Conservation (phyloP, 2,888 invertebrate species). For the Synanthedon formicaeformis region DNA sequence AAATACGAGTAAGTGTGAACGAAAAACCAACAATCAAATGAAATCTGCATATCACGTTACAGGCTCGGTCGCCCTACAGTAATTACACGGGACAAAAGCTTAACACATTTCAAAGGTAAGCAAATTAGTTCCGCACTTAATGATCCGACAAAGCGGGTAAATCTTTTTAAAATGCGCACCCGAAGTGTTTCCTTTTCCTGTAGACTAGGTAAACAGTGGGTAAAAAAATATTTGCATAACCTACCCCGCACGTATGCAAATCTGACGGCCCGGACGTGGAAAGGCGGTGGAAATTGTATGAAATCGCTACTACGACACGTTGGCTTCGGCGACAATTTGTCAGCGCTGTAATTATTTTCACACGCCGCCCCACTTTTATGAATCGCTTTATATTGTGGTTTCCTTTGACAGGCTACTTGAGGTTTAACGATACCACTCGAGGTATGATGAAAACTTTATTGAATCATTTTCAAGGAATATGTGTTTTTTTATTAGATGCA, state of each 20-base stretch:
- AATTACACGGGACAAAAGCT: constrained; percentile 61
- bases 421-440: too few relatives aligned
- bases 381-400: constrained; percentile 15
- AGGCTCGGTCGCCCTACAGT: constrained; percentile 45
- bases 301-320: constrained; percentile 64
- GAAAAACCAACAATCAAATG: constrained; percentile 30
- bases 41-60: constrained; percentile 64
- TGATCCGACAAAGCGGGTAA: constrained; percentile 70
- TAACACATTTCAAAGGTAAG: constrained; percentile 70
- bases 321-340: constrained; percentile 64
- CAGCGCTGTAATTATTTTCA: constrained; percentile 64
- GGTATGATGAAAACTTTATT: too few relatives aligned
- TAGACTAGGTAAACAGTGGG: constrained; percentile 52
- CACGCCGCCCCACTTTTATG: constrained; percentile 27
- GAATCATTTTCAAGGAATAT: too few relatives aligned
- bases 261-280: constrained; percentile 47
- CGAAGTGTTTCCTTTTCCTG: constrained; percentile 59
- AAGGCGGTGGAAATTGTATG: constrained; percentile 66
- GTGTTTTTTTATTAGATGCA: too few relatives aligned
- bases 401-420: background rate
- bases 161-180: constrained; percentile 66
- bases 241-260: constrained; percentile 63
- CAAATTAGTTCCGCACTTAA: constrained; percentile 70
- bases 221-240: constrained; percentile 69
- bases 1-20: constrained; percentile 10